Conservation (phyloP, 2,797 vertebrate species). For the Menidia menidia region DNA sequence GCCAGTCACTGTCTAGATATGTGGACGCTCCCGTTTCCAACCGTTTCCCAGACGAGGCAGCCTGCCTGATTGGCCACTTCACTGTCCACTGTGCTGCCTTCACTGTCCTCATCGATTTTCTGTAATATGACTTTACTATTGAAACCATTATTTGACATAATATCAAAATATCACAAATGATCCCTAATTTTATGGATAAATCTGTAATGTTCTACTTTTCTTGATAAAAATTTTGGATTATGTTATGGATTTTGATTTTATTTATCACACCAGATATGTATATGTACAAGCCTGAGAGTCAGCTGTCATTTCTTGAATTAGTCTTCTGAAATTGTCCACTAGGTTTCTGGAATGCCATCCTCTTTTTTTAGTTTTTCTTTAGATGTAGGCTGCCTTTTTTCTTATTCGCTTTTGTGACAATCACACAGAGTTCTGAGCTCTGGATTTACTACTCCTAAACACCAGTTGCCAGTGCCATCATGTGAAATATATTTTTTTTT, state of each 20-base stretch:
- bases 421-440: neutral
- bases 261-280: neutral
- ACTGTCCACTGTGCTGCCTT: slow-evolving; percentile 44
- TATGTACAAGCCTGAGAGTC: too few species aligned
- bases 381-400: neutral
- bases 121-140: neutral
- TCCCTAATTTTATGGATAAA: neutral
- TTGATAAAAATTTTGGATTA: neutral
- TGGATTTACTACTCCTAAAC: too few species aligned
- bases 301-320: too few species aligned
- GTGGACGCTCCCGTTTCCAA: slow-evolving; percentile 73
- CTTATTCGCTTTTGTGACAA: neutral
- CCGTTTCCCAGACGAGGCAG: slow-evolving; percentile 61
- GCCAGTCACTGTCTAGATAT: slow-evolving; percentile 78
- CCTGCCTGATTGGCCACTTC: slow-evolving; percentile 44
- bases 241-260: slow-evolving; percentile 1
- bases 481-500: too few species aligned
- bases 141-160: neutral
- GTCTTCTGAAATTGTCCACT: too few species aligned
- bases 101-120: slow-evolving; percentile 21
- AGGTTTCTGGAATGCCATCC: too few species aligned
- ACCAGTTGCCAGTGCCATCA: neutral
- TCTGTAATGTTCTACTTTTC: neutral
- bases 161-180: neutral
- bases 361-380: neutral